Evolutionary conservation across 2,888 invertebrate species (phyloP).

Genomic region (Hirtodrosophila trivittata): DNA sequence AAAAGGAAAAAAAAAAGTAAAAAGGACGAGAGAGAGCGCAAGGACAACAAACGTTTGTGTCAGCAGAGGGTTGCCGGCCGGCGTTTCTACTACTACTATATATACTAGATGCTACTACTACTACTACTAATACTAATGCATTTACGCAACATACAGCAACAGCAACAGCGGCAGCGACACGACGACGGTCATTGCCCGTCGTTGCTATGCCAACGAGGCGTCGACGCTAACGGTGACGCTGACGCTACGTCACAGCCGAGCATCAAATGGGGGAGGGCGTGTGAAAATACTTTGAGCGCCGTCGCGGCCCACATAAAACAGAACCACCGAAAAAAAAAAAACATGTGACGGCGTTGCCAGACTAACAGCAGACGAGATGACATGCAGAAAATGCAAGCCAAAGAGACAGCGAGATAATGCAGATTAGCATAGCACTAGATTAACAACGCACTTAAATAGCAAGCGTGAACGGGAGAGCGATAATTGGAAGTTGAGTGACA

Average conservation of each 20-base stretch:
- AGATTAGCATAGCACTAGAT: conserved; percentile 32
- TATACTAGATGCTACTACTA: conserved; percentile 13
- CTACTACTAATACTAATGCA: conserved; percentile 36
- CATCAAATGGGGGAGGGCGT: conserved; percentile 52
- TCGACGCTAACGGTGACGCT: conserved; percentile 20
- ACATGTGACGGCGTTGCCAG: conserved; percentile 52
- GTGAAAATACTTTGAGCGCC: conserved; percentile 67
- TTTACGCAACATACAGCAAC: conserved; percentile 44
- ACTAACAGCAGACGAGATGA: conserved; percentile 40
- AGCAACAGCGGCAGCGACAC: conserved; percentile 30
- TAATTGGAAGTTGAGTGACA: conserved; percentile 23
- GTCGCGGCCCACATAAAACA: conserved; percentile 47
- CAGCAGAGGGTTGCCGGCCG: conserved; percentile 64
- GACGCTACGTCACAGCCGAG: conserved; percentile 21
- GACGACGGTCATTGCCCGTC: conserved; percentile 71
- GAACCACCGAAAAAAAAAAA: conserved; percentile 27
- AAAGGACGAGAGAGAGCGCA: conserved; percentile 41
- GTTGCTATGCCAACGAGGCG: conserved; percentile 68
- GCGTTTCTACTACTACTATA: conserved; percentile 40
- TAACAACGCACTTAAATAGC: conserved; percentile 13
- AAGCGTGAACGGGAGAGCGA: not conserved
- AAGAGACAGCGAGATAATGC: conserved; percentile 19
- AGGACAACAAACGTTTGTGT: conserved; percentile 10
- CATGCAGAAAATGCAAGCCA: conserved; percentile 41
- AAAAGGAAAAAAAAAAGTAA: conserved; percentile 42